These are phyloP conservation scores for Tinea pellionella DNA, from an alignment of 2,888 invertebrate genomes.

Conservation along the genomic window DNA sequence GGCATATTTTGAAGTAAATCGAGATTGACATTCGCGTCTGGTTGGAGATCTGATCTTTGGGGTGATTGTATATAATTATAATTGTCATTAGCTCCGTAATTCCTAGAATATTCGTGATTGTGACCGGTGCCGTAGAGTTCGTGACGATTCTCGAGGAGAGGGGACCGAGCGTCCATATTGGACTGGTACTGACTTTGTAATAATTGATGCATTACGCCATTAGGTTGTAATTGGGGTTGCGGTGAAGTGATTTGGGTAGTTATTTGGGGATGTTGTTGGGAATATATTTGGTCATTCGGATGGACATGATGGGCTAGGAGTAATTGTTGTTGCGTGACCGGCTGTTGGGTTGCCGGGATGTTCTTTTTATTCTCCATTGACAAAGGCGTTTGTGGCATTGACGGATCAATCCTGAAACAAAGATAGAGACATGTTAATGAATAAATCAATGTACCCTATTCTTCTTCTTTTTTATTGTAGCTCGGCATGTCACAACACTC, in stretches of 20 bases:
- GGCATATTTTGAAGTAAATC: constrained; percentile 56
- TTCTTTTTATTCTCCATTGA: constrained; percentile 76
- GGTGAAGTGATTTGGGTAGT: constrained; percentile 43
- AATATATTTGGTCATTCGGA: constrained; percentile 55
- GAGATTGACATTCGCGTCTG: constrained; percentile 58
- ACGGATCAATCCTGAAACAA: constrained; percentile 78
- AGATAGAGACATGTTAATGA: constrained; percentile 17
- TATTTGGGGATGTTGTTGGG: constrained; percentile 56
- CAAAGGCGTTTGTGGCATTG: constrained; percentile 70
- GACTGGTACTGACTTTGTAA: constrained; percentile 59
- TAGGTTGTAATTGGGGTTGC: constrained; percentile 59
- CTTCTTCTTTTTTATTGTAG: too few relatives aligned
- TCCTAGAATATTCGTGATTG: constrained; percentile 62
- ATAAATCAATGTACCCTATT: background rate
- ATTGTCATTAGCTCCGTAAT: constrained; percentile 68
- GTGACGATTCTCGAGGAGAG: constrained; percentile 65
- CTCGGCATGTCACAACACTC: too few relatives aligned
- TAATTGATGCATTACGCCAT: constrained; percentile 68
- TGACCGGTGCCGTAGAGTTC: constrained; percentile 68
- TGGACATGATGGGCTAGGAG: constrained; percentile 59
- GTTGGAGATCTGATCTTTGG: constrained; percentile 46
- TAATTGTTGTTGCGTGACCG: constrained; percentile 55
- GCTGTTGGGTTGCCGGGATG: constrained; percentile 66
- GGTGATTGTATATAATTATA: constrained; percentile 66
- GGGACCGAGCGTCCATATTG: constrained; percentile 59